These are phyloP conservation scores for Thomomys bottae DNA, from an alignment of 2,113 vertebrate species.

Conservation along the genomic window DNA sequence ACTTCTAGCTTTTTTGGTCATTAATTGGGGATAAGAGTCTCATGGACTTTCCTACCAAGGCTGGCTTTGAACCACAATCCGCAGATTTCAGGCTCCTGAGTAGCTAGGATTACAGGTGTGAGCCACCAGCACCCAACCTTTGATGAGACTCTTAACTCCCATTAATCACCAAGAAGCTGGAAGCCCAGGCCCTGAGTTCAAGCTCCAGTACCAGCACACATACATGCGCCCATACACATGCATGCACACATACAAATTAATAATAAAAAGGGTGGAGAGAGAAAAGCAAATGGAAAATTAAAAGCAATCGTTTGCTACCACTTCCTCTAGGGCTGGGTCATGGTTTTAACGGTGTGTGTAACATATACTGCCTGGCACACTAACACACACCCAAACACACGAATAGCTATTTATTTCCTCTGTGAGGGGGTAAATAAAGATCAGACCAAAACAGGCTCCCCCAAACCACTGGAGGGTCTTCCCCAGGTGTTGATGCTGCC, in stretches of 20 bases:
- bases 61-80: background rate
- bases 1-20: too few species aligned
- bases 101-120: background rate
- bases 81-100: background rate
- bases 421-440: slow-evolving; percentile 76
- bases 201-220: too few species aligned
- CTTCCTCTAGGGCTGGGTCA: slow-evolving; percentile 73
- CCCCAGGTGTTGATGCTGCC: slow-evolving; percentile 71
- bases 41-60: background rate
- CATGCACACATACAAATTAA: too few species aligned
- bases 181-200: too few species aligned
- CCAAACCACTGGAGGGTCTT: slow-evolving; percentile 70
- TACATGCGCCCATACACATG: too few species aligned
- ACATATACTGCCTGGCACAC: background rate
- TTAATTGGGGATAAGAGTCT: too few species aligned
- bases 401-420: slow-evolving; percentile 80
- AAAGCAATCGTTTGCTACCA: slow-evolving; percentile 71
- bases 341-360: slow-evolving; percentile 56
- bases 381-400: slow-evolving; percentile 27
- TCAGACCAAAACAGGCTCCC: slow-evolving; percentile 67
- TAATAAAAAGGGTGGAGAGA: background rate
- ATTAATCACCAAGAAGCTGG: too few species aligned
- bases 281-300: slow-evolving; percentile 68
- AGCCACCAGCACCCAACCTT: background rate
- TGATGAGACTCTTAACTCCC: background rate